phyloP scores from a whole-genome alignment of 2,888 invertebrate genomes.

The Acanthosoma haemorrhoidale region DNA sequence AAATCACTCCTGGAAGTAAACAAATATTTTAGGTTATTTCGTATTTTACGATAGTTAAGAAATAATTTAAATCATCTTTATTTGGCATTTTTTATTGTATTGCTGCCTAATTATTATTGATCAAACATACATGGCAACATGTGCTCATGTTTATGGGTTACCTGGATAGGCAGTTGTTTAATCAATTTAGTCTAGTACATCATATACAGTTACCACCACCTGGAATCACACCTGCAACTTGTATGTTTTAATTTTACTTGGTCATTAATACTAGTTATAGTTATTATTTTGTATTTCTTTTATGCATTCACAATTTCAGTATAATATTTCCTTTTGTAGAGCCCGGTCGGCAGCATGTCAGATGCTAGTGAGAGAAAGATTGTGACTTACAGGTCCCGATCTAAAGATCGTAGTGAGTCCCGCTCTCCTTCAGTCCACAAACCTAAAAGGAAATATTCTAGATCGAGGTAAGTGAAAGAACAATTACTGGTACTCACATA shows the following conservation, averaged over 20 bases:
- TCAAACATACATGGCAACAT: conserved; percentile 18
- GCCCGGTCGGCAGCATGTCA: conserved; percentile 16
- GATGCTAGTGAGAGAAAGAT: conserved; percentile 26
- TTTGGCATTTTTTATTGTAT: background rate
- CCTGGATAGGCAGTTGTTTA: conserved; percentile 17
- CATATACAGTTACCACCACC: background rate
- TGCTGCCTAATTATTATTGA: background rate
- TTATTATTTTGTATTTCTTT: background rate
- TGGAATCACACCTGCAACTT: background rate
- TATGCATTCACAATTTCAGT: background rate
- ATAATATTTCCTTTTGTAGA: background rate
- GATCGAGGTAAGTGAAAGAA: conserved; percentile 37
- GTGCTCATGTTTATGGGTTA: conserved; percentile 4
- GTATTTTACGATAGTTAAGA: too few relatives aligned
- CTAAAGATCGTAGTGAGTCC: conserved; percentile 37
- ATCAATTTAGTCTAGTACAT: background rate
- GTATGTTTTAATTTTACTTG: background rate
- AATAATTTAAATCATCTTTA: background rate
- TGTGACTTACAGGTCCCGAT: conserved; percentile 34
- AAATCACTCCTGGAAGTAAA: too few relatives aligned
- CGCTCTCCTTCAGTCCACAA: conserved; percentile 38
- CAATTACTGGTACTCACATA: too few relatives aligned
- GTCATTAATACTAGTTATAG: background rate
- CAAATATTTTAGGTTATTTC: too few relatives aligned
- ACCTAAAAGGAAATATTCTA: conserved; percentile 36